Evolutionary conservation across 2,888 invertebrate genomes (phyloP).

Genomic region (Odontomyia ornata): DNA sequence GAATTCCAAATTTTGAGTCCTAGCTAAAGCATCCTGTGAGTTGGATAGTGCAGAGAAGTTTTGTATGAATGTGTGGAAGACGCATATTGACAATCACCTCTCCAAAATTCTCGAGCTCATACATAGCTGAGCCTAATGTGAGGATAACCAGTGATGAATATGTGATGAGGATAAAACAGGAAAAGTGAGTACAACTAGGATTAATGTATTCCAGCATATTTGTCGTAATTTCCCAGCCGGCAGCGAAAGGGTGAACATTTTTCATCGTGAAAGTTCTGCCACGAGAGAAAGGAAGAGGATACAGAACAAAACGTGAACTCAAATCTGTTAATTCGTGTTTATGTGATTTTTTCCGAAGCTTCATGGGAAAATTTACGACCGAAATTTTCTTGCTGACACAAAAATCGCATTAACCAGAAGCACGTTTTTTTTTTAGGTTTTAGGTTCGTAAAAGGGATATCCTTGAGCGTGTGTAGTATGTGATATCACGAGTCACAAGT

Average conservation of each 20-base stretch:
- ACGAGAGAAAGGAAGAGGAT: too few species aligned
- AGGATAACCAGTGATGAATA: slow-evolving; percentile 30
- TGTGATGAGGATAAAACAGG: slow-evolving; percentile 17
- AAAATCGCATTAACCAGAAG: slow-evolving; percentile 29
- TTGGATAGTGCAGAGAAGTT: background rate
- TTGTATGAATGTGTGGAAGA: slow-evolving; percentile 3
- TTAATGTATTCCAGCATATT: background rate
- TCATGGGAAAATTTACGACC: background rate
- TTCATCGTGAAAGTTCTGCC: background rate
- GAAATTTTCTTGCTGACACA: slow-evolving; percentile 3
- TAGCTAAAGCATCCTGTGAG: background rate
- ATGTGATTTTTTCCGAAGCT: background rate
- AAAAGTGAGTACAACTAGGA: background rate
- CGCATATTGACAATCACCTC: background rate
- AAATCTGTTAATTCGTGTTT: slow-evolving; percentile 30
- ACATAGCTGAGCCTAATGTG: background rate
- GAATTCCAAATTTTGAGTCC: background rate
- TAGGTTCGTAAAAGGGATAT: background rate
- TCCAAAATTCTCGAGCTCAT: background rate
- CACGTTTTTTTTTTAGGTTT: background rate
- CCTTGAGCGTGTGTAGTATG: too few species aligned
- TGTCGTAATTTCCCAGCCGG: background rate
- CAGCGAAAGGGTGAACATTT: slow-evolving; percentile 26
- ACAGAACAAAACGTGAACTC: background rate
- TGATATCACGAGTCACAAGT: too few species aligned